phyloP scores from a whole-genome alignment of 2,888 invertebrate genomes.

The Caenorhabditis afra region DNA sequence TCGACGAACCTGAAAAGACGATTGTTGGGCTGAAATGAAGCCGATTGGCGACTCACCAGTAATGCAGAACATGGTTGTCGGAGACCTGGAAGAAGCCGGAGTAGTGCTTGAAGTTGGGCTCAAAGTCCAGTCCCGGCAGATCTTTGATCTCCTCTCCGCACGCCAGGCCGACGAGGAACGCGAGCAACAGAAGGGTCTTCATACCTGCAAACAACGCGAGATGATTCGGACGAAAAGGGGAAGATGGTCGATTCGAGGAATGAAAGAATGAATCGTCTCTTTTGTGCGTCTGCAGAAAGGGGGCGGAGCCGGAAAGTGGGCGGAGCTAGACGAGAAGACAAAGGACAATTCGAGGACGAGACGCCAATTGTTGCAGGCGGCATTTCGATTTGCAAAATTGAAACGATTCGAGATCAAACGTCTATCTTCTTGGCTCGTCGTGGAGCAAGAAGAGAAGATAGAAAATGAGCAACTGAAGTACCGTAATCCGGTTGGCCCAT shows the following conservation, averaged over 20 bases:
- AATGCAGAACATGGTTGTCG: conserved; percentile 81
- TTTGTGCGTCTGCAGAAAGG: conserved; percentile 7
- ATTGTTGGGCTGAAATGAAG: neutral
- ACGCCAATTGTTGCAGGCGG: conserved; percentile 1
- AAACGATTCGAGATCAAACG: conserved; percentile 7
- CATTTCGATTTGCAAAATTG: neutral
- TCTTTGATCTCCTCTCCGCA: conserved; percentile 72
- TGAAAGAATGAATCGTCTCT: neutral
- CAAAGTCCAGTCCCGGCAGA: conserved; percentile 75
- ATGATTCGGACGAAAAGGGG: neutral
- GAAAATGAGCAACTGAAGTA: neutral
- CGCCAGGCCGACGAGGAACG: conserved; percentile 26
- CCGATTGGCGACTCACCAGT: conserved; percentile 78
- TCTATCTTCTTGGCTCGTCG: conserved; percentile 7
- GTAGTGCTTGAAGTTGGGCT: conserved; percentile 78
- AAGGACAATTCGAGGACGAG: conserved; percentile 23
- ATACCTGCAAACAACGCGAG: conserved; percentile 37
- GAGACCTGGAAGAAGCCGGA: conserved; percentile 81
- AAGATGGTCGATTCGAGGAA: neutral
- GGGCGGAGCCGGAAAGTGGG: conserved; percentile 12
- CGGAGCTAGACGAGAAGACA: conserved; percentile 17
- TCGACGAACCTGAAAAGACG: conserved; percentile 76
- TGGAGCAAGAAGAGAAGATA: neutral
- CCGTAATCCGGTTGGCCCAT: too few relatives aligned
- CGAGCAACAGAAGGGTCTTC: conserved; percentile 42